phyloP scores from a whole-genome alignment of 1,140 invertebrate species.

The Hylaeus anthracinus region DNA sequence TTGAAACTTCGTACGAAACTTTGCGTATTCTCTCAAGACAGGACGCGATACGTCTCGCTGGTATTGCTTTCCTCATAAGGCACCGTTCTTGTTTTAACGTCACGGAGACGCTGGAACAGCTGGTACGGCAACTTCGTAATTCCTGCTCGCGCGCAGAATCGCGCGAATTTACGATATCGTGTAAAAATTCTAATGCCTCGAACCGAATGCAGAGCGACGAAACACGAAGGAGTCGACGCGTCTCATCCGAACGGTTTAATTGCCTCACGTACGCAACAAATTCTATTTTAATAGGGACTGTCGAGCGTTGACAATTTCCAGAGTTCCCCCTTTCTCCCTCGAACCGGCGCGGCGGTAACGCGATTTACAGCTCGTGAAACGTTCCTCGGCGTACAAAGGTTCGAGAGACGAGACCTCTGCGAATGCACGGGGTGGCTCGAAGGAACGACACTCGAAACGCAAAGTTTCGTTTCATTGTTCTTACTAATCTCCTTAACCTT shows the following conservation, averaged over 20 bases:
- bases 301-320: not conserved
- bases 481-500: too few species aligned
- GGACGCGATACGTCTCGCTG: not conserved
- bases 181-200: constrained; percentile 8
- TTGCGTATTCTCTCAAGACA: constrained; percentile 3
- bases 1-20: constrained; percentile 6
- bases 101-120: not conserved
- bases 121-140: not conserved
- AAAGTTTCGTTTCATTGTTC: too few species aligned
- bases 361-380: not conserved
- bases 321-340: too few species aligned
- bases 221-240: not conserved
- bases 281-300: constrained; percentile 37
- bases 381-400: not conserved
- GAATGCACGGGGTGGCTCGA: too few species aligned
- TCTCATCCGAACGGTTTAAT: not conserved
- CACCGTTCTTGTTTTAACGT: not conserved
- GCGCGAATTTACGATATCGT: not conserved
- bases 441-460: too few species aligned
- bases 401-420: too few species aligned
- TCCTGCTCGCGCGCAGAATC: not conserved
- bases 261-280: constrained; percentile 21
- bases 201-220: not conserved
- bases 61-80: not conserved
- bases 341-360: not conserved